These are phyloP conservation scores for Ostrea denselamellosa DNA, from an alignment of 1,140 invertebrate genomes.

Conservation along the genomic window DNA sequence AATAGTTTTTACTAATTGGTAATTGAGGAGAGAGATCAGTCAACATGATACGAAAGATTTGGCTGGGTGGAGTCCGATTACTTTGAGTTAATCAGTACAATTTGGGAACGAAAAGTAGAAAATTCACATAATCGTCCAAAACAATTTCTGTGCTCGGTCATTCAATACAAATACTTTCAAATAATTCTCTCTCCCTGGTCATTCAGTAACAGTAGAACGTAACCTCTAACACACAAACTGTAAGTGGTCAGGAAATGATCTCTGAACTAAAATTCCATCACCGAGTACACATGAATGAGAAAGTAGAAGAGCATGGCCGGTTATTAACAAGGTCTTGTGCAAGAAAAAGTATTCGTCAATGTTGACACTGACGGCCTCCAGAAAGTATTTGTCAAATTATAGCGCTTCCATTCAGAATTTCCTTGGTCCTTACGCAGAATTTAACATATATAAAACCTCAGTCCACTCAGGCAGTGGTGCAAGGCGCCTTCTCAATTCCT, in stretches of 20 bases:
- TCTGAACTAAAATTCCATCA: conserved; percentile 11
- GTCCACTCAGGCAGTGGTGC: conserved; percentile 3
- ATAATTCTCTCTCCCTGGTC: not conserved
- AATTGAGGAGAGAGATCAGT: not conserved
- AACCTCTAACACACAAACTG: not conserved
- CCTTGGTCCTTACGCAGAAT: conserved; percentile 31
- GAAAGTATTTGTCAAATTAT: conserved; percentile 33
- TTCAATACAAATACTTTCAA: not conserved
- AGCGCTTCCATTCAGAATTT: conserved; percentile 22
- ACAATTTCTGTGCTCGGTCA: conserved; percentile 4
- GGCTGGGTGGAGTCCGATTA: too few relatives aligned
- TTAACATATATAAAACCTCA: conserved; percentile 38
- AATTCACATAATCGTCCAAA: not conserved
- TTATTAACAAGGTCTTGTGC: conserved; percentile 15
- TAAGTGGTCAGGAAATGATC: not conserved
- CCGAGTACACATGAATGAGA: conserved; percentile 22
- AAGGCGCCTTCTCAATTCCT: conserved; percentile 37
- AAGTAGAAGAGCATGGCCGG: not conserved
- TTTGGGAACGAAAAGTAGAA: not conserved
- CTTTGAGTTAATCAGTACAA: not conserved
- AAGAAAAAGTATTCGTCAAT: conserved; percentile 4
- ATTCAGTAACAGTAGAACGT: not conserved
- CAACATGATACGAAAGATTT: too few relatives aligned
- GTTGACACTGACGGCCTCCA: conserved; percentile 15
- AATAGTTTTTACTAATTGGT: not conserved